Conservation (phyloP, 1,140 invertebrate species). For the Apis cerana region DNA sequence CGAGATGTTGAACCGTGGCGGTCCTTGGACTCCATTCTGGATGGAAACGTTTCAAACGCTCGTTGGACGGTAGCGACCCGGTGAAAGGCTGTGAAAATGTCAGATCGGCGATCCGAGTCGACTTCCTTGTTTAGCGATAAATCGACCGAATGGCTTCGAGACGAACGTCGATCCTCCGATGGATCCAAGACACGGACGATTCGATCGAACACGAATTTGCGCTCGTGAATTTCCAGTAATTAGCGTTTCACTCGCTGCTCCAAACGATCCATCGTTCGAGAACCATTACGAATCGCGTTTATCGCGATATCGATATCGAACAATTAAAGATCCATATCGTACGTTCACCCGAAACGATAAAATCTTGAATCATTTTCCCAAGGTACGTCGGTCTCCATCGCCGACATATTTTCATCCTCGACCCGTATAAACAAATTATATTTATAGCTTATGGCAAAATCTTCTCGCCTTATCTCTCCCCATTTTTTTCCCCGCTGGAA, state of each 20-base stretch:
- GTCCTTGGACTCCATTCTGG: constrained; percentile 65
- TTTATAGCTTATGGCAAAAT: background rate
- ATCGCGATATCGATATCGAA: background rate
- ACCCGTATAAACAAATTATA: background rate
- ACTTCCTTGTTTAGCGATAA: constrained; percentile 58
- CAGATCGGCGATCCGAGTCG: constrained; percentile 33
- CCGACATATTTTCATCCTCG: background rate
- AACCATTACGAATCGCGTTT: no score
- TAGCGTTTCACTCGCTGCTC: no score
- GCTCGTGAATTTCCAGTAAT: no score
- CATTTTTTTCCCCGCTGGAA: background rate
- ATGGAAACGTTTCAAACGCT: constrained; percentile 40
- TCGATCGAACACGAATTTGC: no score
- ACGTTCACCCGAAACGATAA: no score
- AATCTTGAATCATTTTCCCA: no score
- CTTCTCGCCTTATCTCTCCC: background rate
- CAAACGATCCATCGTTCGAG: no score
- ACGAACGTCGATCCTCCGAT: no score
- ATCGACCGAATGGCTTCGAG: background rate
- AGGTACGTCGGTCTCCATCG: background rate
- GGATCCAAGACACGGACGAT: no score
- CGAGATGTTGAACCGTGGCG: constrained; percentile 32
- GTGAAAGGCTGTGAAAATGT: constrained; percentile 66
- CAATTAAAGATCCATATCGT: background rate
- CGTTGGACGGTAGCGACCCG: constrained; percentile 40